Evolutionary conservation across 2,113 vertebrate species (phyloP).

Genomic region (Apteryx mantelli): DNA sequence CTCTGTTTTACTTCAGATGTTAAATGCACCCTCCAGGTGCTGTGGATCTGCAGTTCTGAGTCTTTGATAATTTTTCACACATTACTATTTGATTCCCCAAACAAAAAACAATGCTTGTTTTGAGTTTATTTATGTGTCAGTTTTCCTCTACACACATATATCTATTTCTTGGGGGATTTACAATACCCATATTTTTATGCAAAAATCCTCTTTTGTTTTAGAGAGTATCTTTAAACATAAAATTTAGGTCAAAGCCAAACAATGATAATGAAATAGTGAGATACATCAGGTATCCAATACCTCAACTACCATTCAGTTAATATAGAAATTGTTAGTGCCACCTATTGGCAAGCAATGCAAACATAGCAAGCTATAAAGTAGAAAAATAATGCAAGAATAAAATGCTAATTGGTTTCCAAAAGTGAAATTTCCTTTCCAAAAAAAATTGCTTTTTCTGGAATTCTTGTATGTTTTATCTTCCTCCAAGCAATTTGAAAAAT

Average conservation of each 20-base stretch:
- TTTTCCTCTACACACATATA: not conserved
- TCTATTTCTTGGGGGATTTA: not conserved
- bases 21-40: not conserved
- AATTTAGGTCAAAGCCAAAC: not conserved
- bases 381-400: not conserved
- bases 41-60: not conserved
- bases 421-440: not conserved
- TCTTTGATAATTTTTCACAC: not conserved
- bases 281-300: not conserved
- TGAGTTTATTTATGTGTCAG: not conserved
- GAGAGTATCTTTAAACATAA: not conserved
- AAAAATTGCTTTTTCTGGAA: not conserved
- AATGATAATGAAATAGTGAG: not conserved
- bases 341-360: conserved; percentile 45
- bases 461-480: not conserved
- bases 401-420: conserved; percentile 7
- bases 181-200: not conserved
- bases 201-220: not conserved
- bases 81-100: not conserved
- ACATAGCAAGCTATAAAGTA: not conserved
- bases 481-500: not conserved
- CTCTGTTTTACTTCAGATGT: not conserved
- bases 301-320: not conserved
- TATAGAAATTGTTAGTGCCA: conserved; percentile 62
- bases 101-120: not conserved